These are phyloP conservation scores for Psilopsiagon aymara DNA, from an alignment of 2,113 vertebrate genomes.

Conservation along the genomic window DNA sequence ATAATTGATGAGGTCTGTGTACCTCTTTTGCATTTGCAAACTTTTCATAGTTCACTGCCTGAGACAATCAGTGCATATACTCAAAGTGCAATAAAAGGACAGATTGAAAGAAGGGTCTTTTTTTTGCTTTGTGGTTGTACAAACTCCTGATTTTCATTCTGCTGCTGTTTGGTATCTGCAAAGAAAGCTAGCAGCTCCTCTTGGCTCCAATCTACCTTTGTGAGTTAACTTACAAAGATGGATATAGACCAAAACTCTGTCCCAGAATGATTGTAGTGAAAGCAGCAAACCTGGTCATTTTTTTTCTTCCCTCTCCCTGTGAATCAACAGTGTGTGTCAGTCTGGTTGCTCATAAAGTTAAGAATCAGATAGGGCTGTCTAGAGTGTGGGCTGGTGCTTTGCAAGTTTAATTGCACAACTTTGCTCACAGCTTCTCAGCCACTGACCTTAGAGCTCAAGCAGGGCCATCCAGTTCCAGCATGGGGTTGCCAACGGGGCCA, in stretches of 20 bases:
- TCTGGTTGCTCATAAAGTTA: not conserved
- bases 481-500: not conserved
- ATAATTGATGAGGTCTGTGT: not conserved
- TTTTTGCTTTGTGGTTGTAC: not conserved
- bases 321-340: not conserved
- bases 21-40: not conserved
- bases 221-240: not conserved
- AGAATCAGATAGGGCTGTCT: slow-evolving; percentile 5
- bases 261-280: not conserved
- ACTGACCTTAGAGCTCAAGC: slow-evolving; percentile 9
- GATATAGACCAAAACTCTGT: not conserved
- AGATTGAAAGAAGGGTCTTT: not conserved
- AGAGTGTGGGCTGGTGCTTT: slow-evolving; percentile 41
- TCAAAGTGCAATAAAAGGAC: not conserved
- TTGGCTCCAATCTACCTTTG: not conserved
- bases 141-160: not conserved
- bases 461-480: not conserved
- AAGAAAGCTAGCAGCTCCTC: not conserved
- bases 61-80: not conserved
- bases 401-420: slow-evolving; percentile 49
- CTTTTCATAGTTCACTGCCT: not conserved
- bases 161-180: not conserved
- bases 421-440: not conserved
- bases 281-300: not conserved
- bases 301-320: not conserved